Percentiles rank a stretch among this genome's conserved stretches.
Conservation (phyloP, 2,797 vertebrate genomes). For the Anabas testudineus region DNA sequence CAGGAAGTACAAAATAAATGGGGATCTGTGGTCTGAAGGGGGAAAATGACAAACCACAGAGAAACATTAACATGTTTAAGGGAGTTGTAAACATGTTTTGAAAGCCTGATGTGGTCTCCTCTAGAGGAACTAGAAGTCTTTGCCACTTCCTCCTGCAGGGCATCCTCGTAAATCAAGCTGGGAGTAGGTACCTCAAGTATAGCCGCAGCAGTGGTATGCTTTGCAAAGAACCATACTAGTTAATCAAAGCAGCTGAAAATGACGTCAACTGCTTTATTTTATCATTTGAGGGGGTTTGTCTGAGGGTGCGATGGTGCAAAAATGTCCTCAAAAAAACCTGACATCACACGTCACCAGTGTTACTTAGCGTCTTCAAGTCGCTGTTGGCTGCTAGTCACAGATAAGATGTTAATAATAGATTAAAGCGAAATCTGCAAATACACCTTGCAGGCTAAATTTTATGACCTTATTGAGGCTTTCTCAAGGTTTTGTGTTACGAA, state of each 20-base stretch:
- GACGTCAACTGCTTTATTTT: too few species aligned
- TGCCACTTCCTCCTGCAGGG: constrained; percentile 23
- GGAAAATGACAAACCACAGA: constrained; percentile 7
- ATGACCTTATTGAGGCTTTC: constrained; percentile 40
- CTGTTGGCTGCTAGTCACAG: not conserved
- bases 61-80: constrained; percentile 37
- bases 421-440: not conserved
- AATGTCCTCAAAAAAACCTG: constrained; percentile 29
- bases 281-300: too few species aligned
- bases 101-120: constrained; percentile 48
- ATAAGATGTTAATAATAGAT: constrained; percentile 29
- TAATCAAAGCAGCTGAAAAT: too few species aligned
- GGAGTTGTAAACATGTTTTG: constrained; percentile 57
- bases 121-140: constrained; percentile 36
- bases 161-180: constrained; percentile 7
- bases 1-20: constrained; percentile 16
- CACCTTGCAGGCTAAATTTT: constrained; percentile 8
- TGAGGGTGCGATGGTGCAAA: constrained; percentile 32
- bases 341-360: not conserved
- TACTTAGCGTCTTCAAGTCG: constrained; percentile 18
- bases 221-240: too few species aligned
- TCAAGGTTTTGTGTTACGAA: too few species aligned
- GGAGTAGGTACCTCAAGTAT: not conserved
- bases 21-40: constrained; percentile 34
- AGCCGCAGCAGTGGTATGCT: constrained; percentile 7